Conservation (phyloP, 2,797 vertebrate genomes). For the Orientallactaga sibirica region DNA sequence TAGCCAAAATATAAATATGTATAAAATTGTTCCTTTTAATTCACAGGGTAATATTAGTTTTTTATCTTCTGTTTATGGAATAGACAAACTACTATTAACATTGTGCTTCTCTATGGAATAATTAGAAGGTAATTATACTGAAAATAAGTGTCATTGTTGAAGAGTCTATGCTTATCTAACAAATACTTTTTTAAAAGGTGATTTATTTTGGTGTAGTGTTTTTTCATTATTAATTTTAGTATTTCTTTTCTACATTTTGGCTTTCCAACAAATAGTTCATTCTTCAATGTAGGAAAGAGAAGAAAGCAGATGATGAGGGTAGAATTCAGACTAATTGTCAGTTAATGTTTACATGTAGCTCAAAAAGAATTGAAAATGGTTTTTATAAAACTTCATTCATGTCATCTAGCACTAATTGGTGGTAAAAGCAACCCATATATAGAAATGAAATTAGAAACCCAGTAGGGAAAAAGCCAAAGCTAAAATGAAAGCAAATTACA, state of each 20-base stretch:
- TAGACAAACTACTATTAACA: conserved; percentile 30
- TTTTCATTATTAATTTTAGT: conserved; percentile 30
- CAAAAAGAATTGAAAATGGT: conserved; percentile 36
- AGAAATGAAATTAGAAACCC: conserved; percentile 61
- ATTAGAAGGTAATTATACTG: conserved; percentile 36
- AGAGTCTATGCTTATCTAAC: not conserved
- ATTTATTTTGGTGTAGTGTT: not conserved
- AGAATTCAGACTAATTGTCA: conserved; percentile 59
- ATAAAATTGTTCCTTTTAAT: conserved; percentile 4
- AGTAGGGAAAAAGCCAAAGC: not conserved
- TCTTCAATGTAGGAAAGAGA: not conserved
- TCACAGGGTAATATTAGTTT: not conserved
- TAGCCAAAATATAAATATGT: conserved; percentile 34
- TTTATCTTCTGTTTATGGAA: not conserved
- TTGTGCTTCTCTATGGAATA: not conserved
- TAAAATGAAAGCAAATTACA: conserved; percentile 58
- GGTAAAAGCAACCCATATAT: conserved; percentile 48
- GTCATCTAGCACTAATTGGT: conserved; percentile 45
- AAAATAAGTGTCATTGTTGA: conserved; percentile 5
- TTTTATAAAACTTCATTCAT: conserved; percentile 54
- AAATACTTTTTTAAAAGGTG: not conserved
- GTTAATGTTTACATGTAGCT: conserved; percentile 19
- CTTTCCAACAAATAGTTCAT: not conserved
- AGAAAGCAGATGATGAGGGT: not conserved
- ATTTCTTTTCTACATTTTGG: conserved; percentile 11